phyloP scores from a whole-genome alignment of 2,797 vertebrate species.

The Crax fasciolata region DNA sequence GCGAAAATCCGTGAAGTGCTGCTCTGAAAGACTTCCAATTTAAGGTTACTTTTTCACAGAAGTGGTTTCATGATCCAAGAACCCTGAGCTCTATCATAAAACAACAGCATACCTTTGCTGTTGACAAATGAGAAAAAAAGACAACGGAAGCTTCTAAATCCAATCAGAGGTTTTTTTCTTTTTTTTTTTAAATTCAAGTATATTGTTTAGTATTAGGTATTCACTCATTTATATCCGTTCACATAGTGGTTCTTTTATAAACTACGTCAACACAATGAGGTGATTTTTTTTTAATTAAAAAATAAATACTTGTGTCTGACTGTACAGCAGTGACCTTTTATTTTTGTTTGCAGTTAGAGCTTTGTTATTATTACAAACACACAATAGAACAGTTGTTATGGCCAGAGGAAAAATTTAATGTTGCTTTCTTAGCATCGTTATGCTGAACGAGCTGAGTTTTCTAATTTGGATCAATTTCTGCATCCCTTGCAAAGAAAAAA shows the following conservation, averaged over 20 bases:
- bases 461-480: background rate
- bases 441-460: background rate
- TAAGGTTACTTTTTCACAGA: background rate
- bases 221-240: fast-evolving
- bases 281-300: background rate
- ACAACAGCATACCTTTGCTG: background rate
- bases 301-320: background rate
- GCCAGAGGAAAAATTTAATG: background rate
- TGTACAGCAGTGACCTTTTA: background rate
- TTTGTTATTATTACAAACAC: background rate
- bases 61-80: background rate
- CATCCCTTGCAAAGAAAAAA: background rate
- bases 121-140: background rate
- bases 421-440: background rate
- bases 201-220: background rate
- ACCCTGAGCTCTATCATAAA: background rate
- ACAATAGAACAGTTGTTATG: background rate
- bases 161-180: too few species aligned
- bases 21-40: background rate
- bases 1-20: background rate
- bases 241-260: background rate
- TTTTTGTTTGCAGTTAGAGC: background rate
- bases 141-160: background rate
- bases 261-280: background rate
- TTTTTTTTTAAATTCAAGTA: background rate